Evolutionary conservation across 1,140 invertebrate species (phyloP).

Genomic region (Metaphire vulgaris): DNA sequence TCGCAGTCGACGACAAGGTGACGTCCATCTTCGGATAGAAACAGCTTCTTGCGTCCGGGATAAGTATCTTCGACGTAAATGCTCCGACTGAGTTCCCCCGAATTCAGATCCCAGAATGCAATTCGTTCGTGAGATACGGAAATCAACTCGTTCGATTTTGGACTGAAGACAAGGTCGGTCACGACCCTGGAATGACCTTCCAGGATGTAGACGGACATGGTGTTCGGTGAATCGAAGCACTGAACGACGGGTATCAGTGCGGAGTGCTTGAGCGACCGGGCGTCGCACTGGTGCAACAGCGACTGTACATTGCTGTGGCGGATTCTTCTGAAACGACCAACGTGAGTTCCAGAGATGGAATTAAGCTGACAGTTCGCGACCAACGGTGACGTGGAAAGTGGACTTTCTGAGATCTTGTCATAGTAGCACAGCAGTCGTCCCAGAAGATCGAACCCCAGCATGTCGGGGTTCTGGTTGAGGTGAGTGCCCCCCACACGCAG

Average conservation of each 20-base stretch:
- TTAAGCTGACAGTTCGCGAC: too few relatives aligned
- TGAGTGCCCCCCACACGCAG: slow-evolving; percentile 40
- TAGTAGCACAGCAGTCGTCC: slow-evolving; percentile 45
- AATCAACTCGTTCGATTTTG: slow-evolving; percentile 22
- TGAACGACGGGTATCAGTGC: slow-evolving; percentile 26
- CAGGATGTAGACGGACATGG: slow-evolving; percentile 27
- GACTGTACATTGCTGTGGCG: slow-evolving; percentile 5
- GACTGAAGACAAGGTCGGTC: slow-evolving; percentile 20
- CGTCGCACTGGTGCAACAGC: slow-evolving; percentile 26
- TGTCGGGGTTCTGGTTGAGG: slow-evolving; percentile 36
- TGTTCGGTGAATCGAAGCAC: slow-evolving; percentile 27
- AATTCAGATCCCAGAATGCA: slow-evolving; percentile 29
- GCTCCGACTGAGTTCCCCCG: slow-evolving; percentile 20
- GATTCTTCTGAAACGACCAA: background rate
- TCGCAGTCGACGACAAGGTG: slow-evolving; percentile 24
- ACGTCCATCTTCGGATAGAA: slow-evolving; percentile 17
- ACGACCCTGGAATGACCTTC: slow-evolving; percentile 22
- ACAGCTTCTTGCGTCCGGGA: slow-evolving; percentile 21
- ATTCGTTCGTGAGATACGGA: slow-evolving; percentile 26
- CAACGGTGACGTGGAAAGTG: too few relatives aligned
- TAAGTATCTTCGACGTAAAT: slow-evolving; percentile 17
- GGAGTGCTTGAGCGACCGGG: slow-evolving; percentile 19
- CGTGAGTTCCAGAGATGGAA: too few relatives aligned
- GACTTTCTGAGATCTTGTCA: slow-evolving; percentile 12
- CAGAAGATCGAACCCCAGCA: slow-evolving; percentile 39